Evolutionary conservation across 1,140 invertebrate species (phyloP), one percentile per base, ranked within the genome.

Genomic region (Hermetia illucens): DNA sequence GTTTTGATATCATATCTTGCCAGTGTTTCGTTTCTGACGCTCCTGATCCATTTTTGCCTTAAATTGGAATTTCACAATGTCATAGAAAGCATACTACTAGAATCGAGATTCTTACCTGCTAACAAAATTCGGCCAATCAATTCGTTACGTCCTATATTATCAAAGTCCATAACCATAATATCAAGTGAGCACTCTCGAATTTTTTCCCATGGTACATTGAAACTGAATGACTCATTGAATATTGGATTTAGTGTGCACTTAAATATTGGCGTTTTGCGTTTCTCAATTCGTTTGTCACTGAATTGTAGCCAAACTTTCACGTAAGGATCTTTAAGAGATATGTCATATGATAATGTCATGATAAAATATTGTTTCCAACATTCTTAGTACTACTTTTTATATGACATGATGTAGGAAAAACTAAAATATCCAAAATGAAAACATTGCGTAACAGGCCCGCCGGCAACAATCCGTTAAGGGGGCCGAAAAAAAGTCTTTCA

Each of bases 271-370:
- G 89, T 94, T 68, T 94, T 95, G 56, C 86, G 80, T 56, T 95
- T 95, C 60, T 94, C 90, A 43, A 94, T 81, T 40, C 85, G 74
- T 48, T 93, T 92, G 45, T 93, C 90, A 9, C 87, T 86, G 55
- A 93, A 91, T 48, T 93, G 87, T 2, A 94, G 72, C 90, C 90
- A 95, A 4, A 94, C 85, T 61, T 94, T 95, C 1, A 93, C 89
- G 56, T 94, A 95, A 0, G 90, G 89, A 82, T 95, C 90, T 92
- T n/a, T n/a, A n/a, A n/a, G n/a, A n/a, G n/a, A n/a, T n/a, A n/a
- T n/a, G n/a, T n/a, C n/a, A n/a, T n/a, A n/a, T n/a, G n/a, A n/a
- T n/a, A n/a, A n/a, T n/a, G n/a, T n/a, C n/a, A n/a, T n/a, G n/a
- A n/a, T n/a, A n/a, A n/a, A n/a, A n/a, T n/a, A n/a, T n/a, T n/a